These are phyloP conservation scores for Thalassoma bifasciatum DNA, from an alignment of 2,113 vertebrate genomes.

Conservation along the genomic window DNA sequence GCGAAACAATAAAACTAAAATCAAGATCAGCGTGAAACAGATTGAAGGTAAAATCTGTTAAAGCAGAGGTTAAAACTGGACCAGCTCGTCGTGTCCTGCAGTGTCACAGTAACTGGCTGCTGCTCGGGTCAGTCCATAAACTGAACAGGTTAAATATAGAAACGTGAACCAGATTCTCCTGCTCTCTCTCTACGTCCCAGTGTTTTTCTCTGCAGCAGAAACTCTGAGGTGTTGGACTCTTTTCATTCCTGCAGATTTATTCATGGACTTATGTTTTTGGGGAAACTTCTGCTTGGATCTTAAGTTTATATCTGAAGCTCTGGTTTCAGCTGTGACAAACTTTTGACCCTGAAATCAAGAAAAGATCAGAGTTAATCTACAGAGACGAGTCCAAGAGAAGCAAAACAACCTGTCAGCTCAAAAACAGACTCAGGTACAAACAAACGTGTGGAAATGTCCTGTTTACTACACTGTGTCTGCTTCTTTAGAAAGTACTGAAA, in stretches of 20 bases:
- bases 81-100: background rate
- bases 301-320: constrained; percentile 16
- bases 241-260: background rate
- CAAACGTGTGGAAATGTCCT: background rate
- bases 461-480: background rate
- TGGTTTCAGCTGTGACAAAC: constrained; percentile 17
- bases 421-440: background rate
- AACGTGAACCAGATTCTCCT: constrained; percentile 35
- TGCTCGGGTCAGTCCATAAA: background rate
- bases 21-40: too few relatives aligned
- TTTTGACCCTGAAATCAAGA: background rate
- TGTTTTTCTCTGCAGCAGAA: background rate
- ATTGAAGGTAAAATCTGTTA: too few relatives aligned
- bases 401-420: background rate
- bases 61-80: too few relatives aligned
- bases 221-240: background rate
- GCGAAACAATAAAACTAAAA: too few relatives aligned
- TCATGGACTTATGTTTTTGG: too few relatives aligned
- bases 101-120: constrained; percentile 9
- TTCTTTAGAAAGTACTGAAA: too few relatives aligned
- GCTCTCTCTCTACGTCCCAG: background rate
- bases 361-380: constrained; percentile 7
- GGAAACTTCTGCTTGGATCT: background rate
- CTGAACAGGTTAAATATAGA: constrained; percentile 60
- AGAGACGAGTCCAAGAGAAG: background rate